Evolutionary conservation across 2,797 vertebrate species (phyloP), one percentile per base, ranked within the genome.

Genomic region (Pipistrellus pipistrellus): DNA sequence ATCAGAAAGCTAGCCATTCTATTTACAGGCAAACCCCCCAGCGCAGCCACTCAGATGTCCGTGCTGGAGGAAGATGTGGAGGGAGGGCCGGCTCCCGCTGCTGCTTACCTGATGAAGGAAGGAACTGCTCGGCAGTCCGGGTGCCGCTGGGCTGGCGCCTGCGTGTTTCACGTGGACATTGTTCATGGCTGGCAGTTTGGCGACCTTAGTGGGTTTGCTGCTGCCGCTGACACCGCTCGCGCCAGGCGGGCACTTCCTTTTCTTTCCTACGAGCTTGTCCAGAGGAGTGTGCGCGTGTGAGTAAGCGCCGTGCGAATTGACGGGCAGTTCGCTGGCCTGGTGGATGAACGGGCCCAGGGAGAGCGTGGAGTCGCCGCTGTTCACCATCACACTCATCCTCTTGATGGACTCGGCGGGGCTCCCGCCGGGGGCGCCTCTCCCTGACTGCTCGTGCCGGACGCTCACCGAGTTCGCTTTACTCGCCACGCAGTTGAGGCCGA

Each of bases 361-460:
- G 71, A 99, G 99, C 1, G 99, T 99, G 95, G 99, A 99, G 98
- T 99, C 99, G 2, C 99, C 98, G 97, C 99, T 99, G 98, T 99
- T 99, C 98, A 99, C 99, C 98, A 99, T 99, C 95, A 99, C 99
- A 53, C 99, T 99, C 99, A 99, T 99, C 95, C 99, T 99, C 97
- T 99, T 99, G 97, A 99, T 99, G 85, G 99, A 99, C 96, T 99
- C 99, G 6, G 99, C 99, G 8, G 99, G 99, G 98, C 99, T 99
- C 96, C 99, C 99, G 0, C 98, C 98, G 0, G 98, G 98, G 95
- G 99, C 99, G 15, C 99, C 99, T 97, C 99, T 98, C 80, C 98
- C 99, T 84, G 99, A 98, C 95, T 98, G 98, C 96, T 99, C 99
- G 3, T 99, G 99, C 98, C 99, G 99, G 96, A 99, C 98, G 97